Conservation (phyloP, 2,888 invertebrate genomes). For the Neocrepidodera transversa region DNA sequence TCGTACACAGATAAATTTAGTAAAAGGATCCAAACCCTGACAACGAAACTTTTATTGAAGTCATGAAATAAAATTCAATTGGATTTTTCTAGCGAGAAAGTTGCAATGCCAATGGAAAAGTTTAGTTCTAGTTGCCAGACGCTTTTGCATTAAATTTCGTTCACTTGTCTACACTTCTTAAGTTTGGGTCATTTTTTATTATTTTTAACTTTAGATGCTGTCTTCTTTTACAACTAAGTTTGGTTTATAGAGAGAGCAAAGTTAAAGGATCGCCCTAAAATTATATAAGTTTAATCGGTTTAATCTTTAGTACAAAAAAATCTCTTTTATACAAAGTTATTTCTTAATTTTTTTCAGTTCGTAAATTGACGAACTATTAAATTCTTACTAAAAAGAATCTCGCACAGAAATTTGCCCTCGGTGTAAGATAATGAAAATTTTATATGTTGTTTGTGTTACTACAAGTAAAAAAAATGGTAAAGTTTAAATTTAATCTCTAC, state of each 20-base stretch:
- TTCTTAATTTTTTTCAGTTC: too few relatives aligned
- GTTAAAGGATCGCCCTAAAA: too few relatives aligned
- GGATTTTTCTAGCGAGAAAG: slow-evolving; percentile 8
- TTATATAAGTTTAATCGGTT: too few relatives aligned
- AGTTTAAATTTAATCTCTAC: too few relatives aligned
- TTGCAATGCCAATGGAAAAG: slow-evolving; percentile 12
- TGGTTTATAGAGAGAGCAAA: neutral
- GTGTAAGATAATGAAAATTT: too few relatives aligned
- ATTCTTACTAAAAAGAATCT: too few relatives aligned
- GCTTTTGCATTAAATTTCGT: slow-evolving; percentile 16
- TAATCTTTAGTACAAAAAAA: too few relatives aligned
- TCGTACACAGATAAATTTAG: slow-evolving; percentile 2
- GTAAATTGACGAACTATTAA: too few relatives aligned
- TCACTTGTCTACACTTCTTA: neutral
- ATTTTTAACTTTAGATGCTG: neutral
- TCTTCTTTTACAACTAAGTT: neutral
- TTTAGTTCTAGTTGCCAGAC: slow-evolving; percentile 5
- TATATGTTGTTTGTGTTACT: too few relatives aligned
- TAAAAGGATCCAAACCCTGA: neutral
- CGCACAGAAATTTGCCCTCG: too few relatives aligned
- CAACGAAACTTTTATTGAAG: neutral
- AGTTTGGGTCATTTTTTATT: neutral
- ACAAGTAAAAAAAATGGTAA: too few relatives aligned
- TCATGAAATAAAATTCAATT: slow-evolving; percentile 27
- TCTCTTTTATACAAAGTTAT: too few relatives aligned